Evolutionary conservation across 2,888 invertebrate genomes (phyloP), one percentile per base, ranked within the genome.

Genomic region (Aphodius sticticus): DNA sequence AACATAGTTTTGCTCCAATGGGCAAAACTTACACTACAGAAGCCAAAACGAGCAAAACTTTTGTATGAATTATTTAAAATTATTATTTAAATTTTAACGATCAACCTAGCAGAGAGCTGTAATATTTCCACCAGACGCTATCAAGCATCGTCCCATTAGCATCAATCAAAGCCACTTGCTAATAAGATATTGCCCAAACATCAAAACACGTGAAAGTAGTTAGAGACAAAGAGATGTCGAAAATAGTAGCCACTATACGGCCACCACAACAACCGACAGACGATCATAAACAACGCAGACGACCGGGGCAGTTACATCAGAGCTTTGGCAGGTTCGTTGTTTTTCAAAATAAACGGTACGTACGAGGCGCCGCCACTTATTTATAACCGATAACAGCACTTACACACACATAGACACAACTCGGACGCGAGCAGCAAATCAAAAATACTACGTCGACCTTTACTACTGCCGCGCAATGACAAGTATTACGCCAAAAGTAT

Each of bases 361-460:
- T 53, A 53, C 53, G 53, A 53, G 53, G 53, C 53, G 53, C 53
- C 53, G 53, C 53, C 53, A 53, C 53, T 53, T 53, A 53, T 53
- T 53, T 53, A 53, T 53, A 53, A 53, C 53, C 53, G 53, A 53
- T 53, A 53, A 53, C 53, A 53, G 53, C 53, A 53, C 53, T 9
- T 12, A 53, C 12, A 53, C 53, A 53, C 53, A 53, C 53, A 53
- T 12, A 53, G 53, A 53, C 53, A 53, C 12, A 53, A 53, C 53
- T 7, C 53, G 53, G 53, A 9, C 53, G 53, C 12, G 9, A 5
- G 7, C 53, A 53, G 53, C 53, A 53, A 53, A 53, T 3, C 53
- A 5, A 53, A 53, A 53, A 53, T 53, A 53, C 53, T 53, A 53
- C 53, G 53, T 5, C 7, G 53, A 53, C 53, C 53, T 53, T 53